phyloP scores from a whole-genome alignment of 2,888 invertebrate genomes.

The Lomographa bimaculata region DNA sequence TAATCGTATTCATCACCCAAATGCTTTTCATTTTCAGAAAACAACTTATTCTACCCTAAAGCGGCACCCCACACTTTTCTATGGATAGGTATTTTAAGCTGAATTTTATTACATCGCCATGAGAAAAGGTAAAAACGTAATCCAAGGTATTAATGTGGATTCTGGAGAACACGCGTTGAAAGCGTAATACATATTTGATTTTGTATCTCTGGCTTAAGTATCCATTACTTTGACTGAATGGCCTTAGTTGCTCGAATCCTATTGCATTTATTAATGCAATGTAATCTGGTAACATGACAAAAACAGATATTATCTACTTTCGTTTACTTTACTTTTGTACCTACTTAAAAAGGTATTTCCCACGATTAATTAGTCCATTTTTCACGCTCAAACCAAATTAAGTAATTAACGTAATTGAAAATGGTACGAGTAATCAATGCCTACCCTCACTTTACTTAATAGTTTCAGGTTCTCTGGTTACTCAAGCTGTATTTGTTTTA shows the following conservation, averaged over 20 bases:
- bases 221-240: slow-evolving; percentile 29
- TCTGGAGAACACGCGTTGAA: slow-evolving; percentile 53
- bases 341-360: too few species aligned
- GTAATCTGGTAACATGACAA: slow-evolving; percentile 8
- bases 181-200: slow-evolving; percentile 44
- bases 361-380: slow-evolving; percentile 4
- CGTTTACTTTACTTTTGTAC: too few species aligned
- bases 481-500: background rate
- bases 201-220: slow-evolving; percentile 21
- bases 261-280: slow-evolving; percentile 18
- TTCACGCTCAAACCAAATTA: slow-evolving; percentile 6
- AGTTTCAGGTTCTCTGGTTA: slow-evolving; percentile 2
- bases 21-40: slow-evolving; percentile 46
- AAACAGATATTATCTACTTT: background rate
- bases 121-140: slow-evolving; percentile 78
- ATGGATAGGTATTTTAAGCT: slow-evolving; percentile 72
- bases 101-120: slow-evolving; percentile 80
- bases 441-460: slow-evolving; percentile 12
- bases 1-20: slow-evolving; percentile 40
- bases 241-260: slow-evolving; percentile 15
- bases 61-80: slow-evolving; percentile 42
- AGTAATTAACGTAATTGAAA: slow-evolving; percentile 15
- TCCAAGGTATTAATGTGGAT: slow-evolving; percentile 72
- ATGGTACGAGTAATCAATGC: slow-evolving; percentile 14
- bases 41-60: slow-evolving; percentile 47